phyloP scores from a whole-genome alignment of 2,888 invertebrate species.

The Harpalus rubripes region DNA sequence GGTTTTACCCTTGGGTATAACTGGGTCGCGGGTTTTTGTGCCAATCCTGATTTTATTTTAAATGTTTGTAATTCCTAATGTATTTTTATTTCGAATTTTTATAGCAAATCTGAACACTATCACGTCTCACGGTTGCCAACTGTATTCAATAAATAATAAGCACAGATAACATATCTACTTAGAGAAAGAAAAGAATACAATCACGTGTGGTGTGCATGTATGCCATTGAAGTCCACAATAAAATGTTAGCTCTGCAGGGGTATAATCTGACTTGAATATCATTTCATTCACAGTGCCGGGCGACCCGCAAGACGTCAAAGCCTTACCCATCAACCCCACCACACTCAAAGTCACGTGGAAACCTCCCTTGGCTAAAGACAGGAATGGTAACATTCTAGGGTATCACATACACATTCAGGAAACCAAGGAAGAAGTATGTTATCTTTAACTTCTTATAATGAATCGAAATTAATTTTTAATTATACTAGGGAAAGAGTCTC shows the following conservation, averaged over 20 bases:
- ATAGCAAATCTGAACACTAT: no score
- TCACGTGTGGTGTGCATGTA: constrained; percentile 76
- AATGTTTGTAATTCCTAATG: no score
- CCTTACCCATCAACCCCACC: constrained; percentile 95
- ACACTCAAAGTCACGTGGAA: constrained; percentile 97
- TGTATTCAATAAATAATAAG: no score
- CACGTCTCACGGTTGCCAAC: no score
- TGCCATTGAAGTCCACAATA: constrained; percentile 70
- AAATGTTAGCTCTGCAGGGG: constrained; percentile 31
- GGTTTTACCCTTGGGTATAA: no score
- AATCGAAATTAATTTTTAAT: neutral
- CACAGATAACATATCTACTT: constrained; percentile 57
- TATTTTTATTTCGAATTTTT: no score
- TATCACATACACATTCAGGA: constrained; percentile 98
- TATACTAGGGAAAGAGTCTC: constrained; percentile 84
- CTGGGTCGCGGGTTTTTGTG: no score
- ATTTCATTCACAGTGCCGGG: constrained; percentile 96
- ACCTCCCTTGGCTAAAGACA: constrained; percentile 93
- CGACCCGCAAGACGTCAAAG: constrained; percentile 95
- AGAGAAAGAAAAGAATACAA: constrained; percentile 70
- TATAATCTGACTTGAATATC: constrained; percentile 72
- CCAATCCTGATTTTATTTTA: no score
- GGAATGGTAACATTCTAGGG: constrained; percentile 96
- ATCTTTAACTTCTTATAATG: neutral
- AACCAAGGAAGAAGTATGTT: constrained; percentile 87